Base-by-base conservation (phyloP, 1,140 invertebrate genomes). In the Muscidifurax raptorellus region DNA sequence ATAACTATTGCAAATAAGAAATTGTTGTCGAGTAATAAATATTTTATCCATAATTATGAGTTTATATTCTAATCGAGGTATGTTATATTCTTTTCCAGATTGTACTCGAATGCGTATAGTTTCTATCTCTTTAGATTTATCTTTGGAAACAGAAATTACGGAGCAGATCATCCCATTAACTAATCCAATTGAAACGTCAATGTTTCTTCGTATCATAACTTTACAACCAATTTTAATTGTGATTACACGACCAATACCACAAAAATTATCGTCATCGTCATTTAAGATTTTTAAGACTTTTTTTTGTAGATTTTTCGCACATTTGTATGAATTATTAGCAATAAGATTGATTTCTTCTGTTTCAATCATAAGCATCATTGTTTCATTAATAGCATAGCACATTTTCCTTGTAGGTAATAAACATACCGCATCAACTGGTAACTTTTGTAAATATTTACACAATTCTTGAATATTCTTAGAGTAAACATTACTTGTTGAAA, bases 271-370 rank as follows among this genome's bases (percentile, higher is more conserved):
- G 9, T 75, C n/a, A n/a, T n/a, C n/a, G n/a, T n/a, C n/a, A n/a
- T n/a, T n/a, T n/a, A n/a, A n/a, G n/a, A n/a, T n/a, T 30, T 72
- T 32, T 72, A 30, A 30, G 25, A 72, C 25, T 27, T 72, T 27
- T 75, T 90, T 85, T 77, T 89, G 85, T 87, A 90, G 93, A 77
- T 93, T 80, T 83, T 81, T 81, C 69, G 52, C 80, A 76, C 71
- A 81, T 74, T 52, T 80, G 25, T 67, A 78, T 40, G 15, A 36
- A 5, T 59, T 67, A 67, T 80, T 36, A n/a, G n/a, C n/a, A n/a
- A n/a, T n/a, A n/a, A n/a, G n/a, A n/a, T n/a, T n/a, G n/a, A n/a
- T n/a, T n/a, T n/a, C n/a, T n/a, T n/a, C n/a, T n/a, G n/a, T n/a
- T n/a, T n/a, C n/a, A n/a, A n/a, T n/a, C n/a, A n/a, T n/a, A n/a